These are phyloP conservation scores for Microtus richardsoni DNA, from an alignment of 2,113 vertebrate genomes.

Conservation along the genomic window DNA sequence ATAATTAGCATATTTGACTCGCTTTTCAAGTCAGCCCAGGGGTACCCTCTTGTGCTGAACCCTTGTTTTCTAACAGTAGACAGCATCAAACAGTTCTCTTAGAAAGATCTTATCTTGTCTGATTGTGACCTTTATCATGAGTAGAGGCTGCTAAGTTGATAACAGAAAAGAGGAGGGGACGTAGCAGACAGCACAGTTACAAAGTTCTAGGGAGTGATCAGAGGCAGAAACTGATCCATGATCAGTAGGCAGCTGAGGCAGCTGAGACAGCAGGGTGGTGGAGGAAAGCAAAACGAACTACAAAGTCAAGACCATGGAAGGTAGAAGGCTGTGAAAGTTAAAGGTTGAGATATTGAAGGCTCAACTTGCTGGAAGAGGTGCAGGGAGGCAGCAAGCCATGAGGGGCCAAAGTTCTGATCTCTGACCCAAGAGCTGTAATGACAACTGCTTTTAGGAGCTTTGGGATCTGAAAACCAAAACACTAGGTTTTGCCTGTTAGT, in stretches of 20 bases:
- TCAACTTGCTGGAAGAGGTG: neutral
- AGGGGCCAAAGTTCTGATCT: neutral
- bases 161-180: neutral
- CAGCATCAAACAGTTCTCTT: neutral
- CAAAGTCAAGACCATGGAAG: neutral
- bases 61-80: neutral
- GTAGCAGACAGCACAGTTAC: neutral
- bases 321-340: neutral
- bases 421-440: neutral
- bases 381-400: neutral
- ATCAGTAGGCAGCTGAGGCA: neutral
- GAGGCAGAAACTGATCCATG: neutral
- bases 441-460: neutral
- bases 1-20: neutral
- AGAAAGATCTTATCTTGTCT: neutral
- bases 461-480: neutral
- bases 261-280: neutral
- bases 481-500: neutral
- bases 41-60: neutral
- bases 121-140: neutral
- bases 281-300: neutral
- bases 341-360: neutral
- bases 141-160: neutral
- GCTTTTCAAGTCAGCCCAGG: neutral
- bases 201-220: neutral